phyloP scores from a whole-genome alignment of 2,888 invertebrate species.

The Acronicta leporina region DNA sequence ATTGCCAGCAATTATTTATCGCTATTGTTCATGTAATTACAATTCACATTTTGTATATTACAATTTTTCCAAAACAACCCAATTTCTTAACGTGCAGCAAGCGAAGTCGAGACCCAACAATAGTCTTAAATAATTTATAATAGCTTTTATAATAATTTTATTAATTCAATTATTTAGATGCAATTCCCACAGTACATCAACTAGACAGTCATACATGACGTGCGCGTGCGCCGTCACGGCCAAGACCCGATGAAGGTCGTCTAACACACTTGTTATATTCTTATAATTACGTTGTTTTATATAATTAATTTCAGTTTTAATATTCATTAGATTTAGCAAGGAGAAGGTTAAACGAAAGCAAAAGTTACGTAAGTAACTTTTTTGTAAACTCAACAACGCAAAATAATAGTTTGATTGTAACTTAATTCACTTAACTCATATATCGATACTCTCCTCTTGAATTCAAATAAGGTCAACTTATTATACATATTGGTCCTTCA shows the following conservation, averaged over 20 bases:
- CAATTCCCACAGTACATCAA: conserved; percentile 48
- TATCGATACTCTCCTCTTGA: neutral
- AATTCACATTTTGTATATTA: no score
- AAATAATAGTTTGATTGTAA: neutral
- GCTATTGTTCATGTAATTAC: no score
- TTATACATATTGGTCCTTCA: neutral
- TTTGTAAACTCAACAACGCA: neutral
- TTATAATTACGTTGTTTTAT: conserved; percentile 22
- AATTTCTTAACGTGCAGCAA: neutral
- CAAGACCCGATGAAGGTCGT: conserved; percentile 52
- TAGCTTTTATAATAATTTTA: conserved; percentile 12
- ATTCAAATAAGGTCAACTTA: neutral
- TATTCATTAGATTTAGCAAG: neutral
- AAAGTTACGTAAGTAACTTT: conserved; percentile 3
- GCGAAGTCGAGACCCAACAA: conserved; percentile 2
- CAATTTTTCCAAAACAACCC: no score
- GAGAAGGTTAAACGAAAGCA: conserved; percentile 14
- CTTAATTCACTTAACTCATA: neutral
- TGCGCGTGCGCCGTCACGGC: conserved; percentile 48
- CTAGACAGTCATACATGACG: conserved; percentile 38
- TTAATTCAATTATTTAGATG: conserved; percentile 40
- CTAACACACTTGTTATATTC: conserved; percentile 24
- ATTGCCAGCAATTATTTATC: no score
- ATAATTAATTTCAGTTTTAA: neutral
- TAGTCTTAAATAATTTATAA: conserved; percentile 7